Evolutionary conservation across 2,113 vertebrate species (phyloP).

Genomic region (Ciconia maguari): DNA sequence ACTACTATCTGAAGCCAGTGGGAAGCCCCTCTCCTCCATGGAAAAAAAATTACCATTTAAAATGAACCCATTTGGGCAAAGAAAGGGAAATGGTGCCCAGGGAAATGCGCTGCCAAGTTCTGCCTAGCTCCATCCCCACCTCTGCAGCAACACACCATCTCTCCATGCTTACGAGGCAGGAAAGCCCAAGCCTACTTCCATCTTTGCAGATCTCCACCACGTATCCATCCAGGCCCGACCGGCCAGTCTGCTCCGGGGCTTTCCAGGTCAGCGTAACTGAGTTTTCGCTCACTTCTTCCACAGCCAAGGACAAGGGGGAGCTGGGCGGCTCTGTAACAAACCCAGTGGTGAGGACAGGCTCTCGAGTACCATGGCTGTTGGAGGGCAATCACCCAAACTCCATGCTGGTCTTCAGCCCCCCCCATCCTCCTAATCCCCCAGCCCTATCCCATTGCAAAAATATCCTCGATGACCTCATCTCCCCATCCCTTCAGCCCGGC

Average conservation of each 20-base stretch:
- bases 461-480: background rate
- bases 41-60: background rate
- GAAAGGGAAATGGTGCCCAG: background rate
- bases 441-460: background rate
- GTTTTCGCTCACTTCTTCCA: slow-evolving; percentile 84
- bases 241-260: slow-evolving; percentile 76
- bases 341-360: background rate
- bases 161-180: background rate
- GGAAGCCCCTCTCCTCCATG: background rate
- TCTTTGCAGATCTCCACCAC: slow-evolving; percentile 85
- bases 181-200: slow-evolving; percentile 79
- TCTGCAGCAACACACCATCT: background rate
- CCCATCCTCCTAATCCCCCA: background rate
- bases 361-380: accelerated
- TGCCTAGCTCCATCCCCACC: background rate
- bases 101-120: accelerated
- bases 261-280: slow-evolving; percentile 86
- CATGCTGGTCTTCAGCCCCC: background rate
- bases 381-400: background rate
- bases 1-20: background rate
- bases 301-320: slow-evolving; percentile 74
- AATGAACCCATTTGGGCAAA: background rate
- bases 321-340: slow-evolving; percentile 80
- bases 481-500: accelerated
- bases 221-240: slow-evolving; percentile 82